These are phyloP conservation scores for Prunella himalayana DNA, from an alignment of 2,113 vertebrate genomes.

Conservation along the genomic window DNA sequence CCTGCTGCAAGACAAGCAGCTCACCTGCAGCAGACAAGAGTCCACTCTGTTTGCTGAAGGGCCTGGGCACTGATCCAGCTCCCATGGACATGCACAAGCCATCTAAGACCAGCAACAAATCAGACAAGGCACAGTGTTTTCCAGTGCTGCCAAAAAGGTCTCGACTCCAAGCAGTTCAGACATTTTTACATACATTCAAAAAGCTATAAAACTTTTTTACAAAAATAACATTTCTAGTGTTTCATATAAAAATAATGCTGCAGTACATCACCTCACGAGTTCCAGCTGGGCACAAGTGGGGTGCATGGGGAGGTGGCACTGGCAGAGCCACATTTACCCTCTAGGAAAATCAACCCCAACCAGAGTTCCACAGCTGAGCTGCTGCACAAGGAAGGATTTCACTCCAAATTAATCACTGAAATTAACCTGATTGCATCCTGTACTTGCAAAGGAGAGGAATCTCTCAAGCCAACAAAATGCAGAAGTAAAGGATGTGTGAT, in stretches of 20 bases:
- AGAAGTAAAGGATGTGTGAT: background rate
- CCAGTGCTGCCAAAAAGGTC: background rate
- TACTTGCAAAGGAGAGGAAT: background rate
- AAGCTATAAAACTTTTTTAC: background rate
- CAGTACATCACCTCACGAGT: accelerated
- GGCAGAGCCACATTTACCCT: background rate
- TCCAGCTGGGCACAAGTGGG: accelerated
- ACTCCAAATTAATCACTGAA: background rate
- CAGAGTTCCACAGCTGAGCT: background rate
- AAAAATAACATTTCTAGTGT: background rate
- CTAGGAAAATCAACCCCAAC: background rate
- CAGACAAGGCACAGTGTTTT: background rate
- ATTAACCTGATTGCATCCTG: background rate
- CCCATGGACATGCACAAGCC: background rate
- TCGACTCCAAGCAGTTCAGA: accelerated
- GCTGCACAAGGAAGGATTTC: background rate
- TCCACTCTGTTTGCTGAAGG: background rate
- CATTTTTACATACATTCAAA: background rate
- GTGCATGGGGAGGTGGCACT: background rate
- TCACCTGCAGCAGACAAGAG: background rate
- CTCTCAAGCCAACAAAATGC: background rate
- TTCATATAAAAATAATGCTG: background rate
- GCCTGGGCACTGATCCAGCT: background rate
- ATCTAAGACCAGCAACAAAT: background rate
- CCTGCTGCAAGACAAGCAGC: background rate